Evolutionary conservation across 2,888 invertebrate genomes (phyloP).

Genomic region (Liodrosophila aerea): DNA sequence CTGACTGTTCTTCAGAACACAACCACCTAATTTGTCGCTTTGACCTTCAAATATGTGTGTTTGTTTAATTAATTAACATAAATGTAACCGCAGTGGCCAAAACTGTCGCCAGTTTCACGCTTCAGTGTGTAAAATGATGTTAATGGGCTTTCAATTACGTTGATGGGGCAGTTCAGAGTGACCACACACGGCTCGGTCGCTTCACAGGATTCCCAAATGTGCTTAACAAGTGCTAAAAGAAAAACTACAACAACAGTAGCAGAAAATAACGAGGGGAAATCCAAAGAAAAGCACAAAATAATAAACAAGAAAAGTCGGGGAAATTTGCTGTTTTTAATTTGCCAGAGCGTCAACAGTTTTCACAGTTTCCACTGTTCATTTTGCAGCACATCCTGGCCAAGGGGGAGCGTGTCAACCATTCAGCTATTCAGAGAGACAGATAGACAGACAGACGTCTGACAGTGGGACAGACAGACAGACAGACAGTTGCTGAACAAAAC

Average conservation of each 20-base stretch:
- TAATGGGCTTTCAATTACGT: conserved; percentile 69
- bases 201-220: conserved; percentile 18
- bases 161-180: conserved; percentile 19
- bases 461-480: conserved; percentile 4
- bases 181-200: conserved; percentile 3
- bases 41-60: conserved; percentile 32
- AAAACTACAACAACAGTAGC: conserved; percentile 5
- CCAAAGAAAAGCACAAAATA: not conserved
- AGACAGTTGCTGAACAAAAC: conserved; percentile 2
- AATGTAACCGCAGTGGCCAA: conserved; percentile 31
- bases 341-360: conserved; percentile 45
- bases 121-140: conserved; percentile 59
- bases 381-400: conserved; percentile 25
- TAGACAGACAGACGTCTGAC: conserved; percentile 11
- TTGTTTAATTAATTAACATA: conserved; percentile 71
- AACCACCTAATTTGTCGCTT: no score
- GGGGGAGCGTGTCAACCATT: conserved; percentile 40
- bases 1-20: no score
- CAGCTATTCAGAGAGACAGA: conserved; percentile 20
- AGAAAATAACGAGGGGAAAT: conserved; percentile 1
- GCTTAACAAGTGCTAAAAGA: conserved; percentile 15
- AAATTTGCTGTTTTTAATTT: conserved; percentile 46
- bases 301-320: conserved; percentile 16
- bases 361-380: conserved; percentile 41
- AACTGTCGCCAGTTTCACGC: conserved; percentile 61